Conservation (phyloP, 2,113 vertebrate genomes). For the Machaerirhynchus nigripectus region DNA sequence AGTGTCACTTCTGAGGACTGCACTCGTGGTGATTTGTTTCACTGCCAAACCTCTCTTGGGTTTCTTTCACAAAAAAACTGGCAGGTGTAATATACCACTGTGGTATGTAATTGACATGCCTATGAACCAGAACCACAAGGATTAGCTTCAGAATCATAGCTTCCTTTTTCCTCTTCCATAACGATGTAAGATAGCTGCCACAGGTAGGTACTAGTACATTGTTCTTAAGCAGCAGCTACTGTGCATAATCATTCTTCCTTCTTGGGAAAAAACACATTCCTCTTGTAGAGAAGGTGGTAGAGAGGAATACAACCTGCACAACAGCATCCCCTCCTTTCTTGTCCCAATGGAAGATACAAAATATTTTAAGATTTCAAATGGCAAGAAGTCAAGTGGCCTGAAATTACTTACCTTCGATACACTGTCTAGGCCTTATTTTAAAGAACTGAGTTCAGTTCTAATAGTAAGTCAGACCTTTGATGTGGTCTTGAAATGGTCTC, state of each 20-base stretch:
- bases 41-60: not conserved
- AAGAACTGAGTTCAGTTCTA: constrained; percentile 20
- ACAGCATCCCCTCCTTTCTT: not conserved
- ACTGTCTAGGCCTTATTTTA: constrained; percentile 8
- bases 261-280: not conserved
- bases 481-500: constrained; percentile 38
- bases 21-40: not conserved
- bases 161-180: not conserved
- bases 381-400: not conserved
- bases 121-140: not conserved
- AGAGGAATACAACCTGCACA: not conserved
- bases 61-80: not conserved
- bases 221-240: not conserved
- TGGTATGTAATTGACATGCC: not conserved
- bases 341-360: not conserved
- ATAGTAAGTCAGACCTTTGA: constrained; percentile 1
- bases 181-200: not conserved
- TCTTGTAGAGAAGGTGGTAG: not conserved
- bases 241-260: not conserved
- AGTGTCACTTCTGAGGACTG: not conserved
- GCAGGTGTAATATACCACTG: not conserved
- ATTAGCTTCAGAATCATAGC: not conserved
- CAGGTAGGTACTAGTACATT: not conserved
- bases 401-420: not conserved
- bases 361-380: not conserved